Base-by-base conservation (phyloP, 2,888 invertebrate genomes). In the Eupithecia subfuscata region DNA sequence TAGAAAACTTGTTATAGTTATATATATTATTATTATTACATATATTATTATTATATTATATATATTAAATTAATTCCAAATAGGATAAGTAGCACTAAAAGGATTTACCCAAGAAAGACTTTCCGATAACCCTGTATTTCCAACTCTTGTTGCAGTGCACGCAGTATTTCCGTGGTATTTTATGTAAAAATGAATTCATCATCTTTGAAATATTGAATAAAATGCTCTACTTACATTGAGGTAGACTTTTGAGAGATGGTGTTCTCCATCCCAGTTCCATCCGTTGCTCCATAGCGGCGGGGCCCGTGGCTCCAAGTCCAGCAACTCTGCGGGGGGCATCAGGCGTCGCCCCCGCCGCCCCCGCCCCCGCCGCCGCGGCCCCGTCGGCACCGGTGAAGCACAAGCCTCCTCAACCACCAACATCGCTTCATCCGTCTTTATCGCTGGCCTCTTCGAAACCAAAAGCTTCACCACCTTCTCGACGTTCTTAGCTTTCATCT, bases 211-310 rank as follows among this genome's bases (percentile, higher is more conserved):
- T 71, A 37, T 40, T 43, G 4, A 16, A 45, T 11, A 65, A 69
- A 34, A 2, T 18, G 2, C 18, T 3, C 18, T 34, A 68, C 97
- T 96, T 93, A 98, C 98, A 94, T 97, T 98, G 86, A 98, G 95
- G 94, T 97, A 98, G 84, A 98, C 97, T 95, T 97, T 97, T 81
- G 97, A 97, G 86, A 98, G 96, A 88, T 96, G 97, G 48, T 97
- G 95, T 82, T 97, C 97, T 69, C 98, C 98, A 87, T 97, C 97
- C 98, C 98, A 98, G 80, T 96, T 96, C 98, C 98, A 98, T 43
- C 98, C 98, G 88, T 98, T 98, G 87, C 97, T 98, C 98, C 98
- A 98, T 80, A 93, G 87, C 18, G 94, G 94, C 22, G 90, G 87
- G 34, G 88, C 84, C 52, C 90, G 86, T 16, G 88, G 90, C 70